Evolutionary conservation across 2,888 invertebrate species (phyloP).

Genomic region (Branchipolynoe longqiensis): DNA sequence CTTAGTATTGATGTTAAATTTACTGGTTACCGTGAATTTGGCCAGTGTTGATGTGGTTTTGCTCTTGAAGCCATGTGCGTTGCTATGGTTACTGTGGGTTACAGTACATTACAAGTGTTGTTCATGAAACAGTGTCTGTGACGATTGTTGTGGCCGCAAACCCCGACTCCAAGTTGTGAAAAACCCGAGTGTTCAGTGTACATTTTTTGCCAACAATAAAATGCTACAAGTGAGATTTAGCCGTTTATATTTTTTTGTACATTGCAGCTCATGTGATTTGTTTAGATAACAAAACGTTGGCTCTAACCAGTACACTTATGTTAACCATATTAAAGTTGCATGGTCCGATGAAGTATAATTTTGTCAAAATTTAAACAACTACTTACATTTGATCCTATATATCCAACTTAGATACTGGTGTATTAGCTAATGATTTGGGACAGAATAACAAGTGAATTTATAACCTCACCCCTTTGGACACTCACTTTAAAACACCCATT

Average conservation of each 20-base stretch:
- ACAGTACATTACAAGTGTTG: neutral
- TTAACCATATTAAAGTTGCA: no score
- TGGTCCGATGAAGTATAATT: no score
- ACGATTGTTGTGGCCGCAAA: neutral
- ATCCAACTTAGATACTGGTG: no score
- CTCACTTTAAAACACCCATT: no score
- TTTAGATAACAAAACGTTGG: no score
- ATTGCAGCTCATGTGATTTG: no score
- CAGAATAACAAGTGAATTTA: no score
- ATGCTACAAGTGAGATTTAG: constrained; percentile 11
- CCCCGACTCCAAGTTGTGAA: neutral
- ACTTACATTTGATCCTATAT: no score
- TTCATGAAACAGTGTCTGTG: neutral
- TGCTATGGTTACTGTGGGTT: neutral
- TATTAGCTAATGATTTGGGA: no score
- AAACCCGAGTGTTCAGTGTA: constrained; percentile 53
- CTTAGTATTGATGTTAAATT: neutral
- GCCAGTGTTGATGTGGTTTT: neutral
- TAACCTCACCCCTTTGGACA: no score
- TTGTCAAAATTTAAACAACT: no score
- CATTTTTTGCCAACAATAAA: constrained; percentile 43
- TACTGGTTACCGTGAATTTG: neutral
- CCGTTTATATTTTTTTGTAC: neutral
- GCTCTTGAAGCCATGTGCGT: neutral
- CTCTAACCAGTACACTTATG: no score